Evolutionary conservation across 2,113 vertebrate species (phyloP).

Genomic region (Pterophyllum scalare): DNA sequence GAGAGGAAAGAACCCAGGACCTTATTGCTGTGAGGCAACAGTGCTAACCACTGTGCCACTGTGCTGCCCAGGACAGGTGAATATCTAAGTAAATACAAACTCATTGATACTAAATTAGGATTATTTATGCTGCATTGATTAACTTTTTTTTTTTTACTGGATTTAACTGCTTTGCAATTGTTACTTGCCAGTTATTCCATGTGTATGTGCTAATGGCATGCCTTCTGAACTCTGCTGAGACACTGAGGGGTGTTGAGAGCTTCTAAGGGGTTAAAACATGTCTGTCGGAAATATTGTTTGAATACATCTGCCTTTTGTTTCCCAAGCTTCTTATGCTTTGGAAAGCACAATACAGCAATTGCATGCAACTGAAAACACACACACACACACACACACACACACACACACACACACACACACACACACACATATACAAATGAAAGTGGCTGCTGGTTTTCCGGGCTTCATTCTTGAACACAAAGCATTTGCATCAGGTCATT

Average conservation of each 20-base stretch:
- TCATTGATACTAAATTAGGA: too few species aligned
- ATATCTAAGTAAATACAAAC: not conserved
- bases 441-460: conserved; percentile 39
- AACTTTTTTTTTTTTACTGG: not conserved
- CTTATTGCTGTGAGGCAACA: too few species aligned
- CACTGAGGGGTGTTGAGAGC: not conserved
- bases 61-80: too few species aligned
- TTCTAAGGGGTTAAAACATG: not conserved
- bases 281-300: accelerated
- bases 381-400: not conserved
- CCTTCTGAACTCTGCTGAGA: not conserved
- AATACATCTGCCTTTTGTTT: not conserved
- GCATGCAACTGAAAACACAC: not conserved
- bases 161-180: not conserved
- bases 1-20: too few species aligned
- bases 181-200: not conserved
- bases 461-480: conserved; percentile 25
- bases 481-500: conserved; percentile 34
- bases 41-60: too few species aligned
- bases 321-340: not conserved
- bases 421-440: not conserved
- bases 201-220: accelerated
- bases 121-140: not conserved
- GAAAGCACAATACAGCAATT: not conserved
- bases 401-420: too few species aligned